Evolutionary conservation across 1,140 invertebrate species (phyloP), one percentile per base, ranked within the genome.

Genomic region (Caerostris extrusa): DNA sequence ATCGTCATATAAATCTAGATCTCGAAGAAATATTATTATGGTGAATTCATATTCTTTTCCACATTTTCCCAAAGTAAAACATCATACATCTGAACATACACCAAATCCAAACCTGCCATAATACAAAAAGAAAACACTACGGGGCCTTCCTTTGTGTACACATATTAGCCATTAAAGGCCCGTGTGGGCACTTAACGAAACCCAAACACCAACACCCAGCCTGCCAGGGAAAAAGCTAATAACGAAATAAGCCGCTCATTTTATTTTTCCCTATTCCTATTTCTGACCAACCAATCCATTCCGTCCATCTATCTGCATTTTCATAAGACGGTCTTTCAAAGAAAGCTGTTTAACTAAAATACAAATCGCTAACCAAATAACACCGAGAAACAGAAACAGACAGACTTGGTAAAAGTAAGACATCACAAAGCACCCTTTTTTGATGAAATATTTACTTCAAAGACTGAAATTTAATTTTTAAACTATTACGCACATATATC

Each of bases 311-410:
- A 82, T 82, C 77, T 86, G 55, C 83, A 86, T 86, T 86, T 86
- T 56, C 83, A 56, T 50, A 81, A 50, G 50, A 8, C 83, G 17
- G 57, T 19, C 86, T 50, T 53, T 5, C 34, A 34, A 64, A 67
- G 34, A 88, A 3, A 67, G 86, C 60, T 17, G 0, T 34, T 53
- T 57, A 34, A 8, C 55, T 57, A 58, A 19, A 85, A 67, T 88
- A n/a, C n/a, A 64, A 88, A 88, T 67, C 86, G 60, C 60, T 88
- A 53, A n/a, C 60, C 60, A 67, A 88, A 88, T 88, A 88, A 55
- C 60, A 67, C 17, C 17, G 3, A 53, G 3, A 0, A 56, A 57
- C 14, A 85, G 55, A n/a, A 8, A 34, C n/a, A 19, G 71, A 19
- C 34, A n/a, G n/a, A n/a, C n/a, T n/a, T 82, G 6, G 34, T 12